Percentiles rank a stretch among this genome's conserved stretches.
Evolutionary conservation across 2,797 vertebrate genomes (phyloP).

Genomic region (Sardinella longiceps): DNA sequence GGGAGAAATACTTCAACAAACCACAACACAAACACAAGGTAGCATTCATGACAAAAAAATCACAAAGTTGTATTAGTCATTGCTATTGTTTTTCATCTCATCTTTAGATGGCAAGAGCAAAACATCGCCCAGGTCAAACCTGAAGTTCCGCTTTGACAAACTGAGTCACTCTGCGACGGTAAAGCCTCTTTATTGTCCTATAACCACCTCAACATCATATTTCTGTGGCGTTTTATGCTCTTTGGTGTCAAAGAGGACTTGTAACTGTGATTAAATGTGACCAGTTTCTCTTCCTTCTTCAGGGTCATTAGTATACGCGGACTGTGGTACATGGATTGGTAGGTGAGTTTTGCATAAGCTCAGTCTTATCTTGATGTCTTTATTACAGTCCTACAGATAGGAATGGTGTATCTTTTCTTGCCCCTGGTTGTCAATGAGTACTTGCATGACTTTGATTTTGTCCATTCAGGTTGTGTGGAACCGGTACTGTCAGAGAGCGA

Average conservation of each 20-base stretch:
- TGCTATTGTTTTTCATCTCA: background rate
- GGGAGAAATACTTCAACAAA: background rate
- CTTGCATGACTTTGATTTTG: background rate
- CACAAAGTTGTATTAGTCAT: background rate
- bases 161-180: conserved; percentile 87
- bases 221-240: background rate
- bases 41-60: background rate
- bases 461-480: background rate
- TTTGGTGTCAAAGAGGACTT: background rate
- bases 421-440: background rate
- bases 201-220: background rate
- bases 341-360: conserved; percentile 40
- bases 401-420: background rate
- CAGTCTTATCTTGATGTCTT: background rate
- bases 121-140: conserved; percentile 91
- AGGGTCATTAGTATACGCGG: conserved; percentile 53
- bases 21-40: background rate
- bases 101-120: conserved; percentile 84
- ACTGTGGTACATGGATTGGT: conserved; percentile 31
- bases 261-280: background rate
- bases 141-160: conserved; percentile 98
- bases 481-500: background rate
- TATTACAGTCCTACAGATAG: background rate
- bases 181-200: conserved; percentile 50
- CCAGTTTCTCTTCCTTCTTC: conserved; percentile 27